Conservation (phyloP, 2,113 vertebrate genomes). For the Ceyx margarethae region DNA sequence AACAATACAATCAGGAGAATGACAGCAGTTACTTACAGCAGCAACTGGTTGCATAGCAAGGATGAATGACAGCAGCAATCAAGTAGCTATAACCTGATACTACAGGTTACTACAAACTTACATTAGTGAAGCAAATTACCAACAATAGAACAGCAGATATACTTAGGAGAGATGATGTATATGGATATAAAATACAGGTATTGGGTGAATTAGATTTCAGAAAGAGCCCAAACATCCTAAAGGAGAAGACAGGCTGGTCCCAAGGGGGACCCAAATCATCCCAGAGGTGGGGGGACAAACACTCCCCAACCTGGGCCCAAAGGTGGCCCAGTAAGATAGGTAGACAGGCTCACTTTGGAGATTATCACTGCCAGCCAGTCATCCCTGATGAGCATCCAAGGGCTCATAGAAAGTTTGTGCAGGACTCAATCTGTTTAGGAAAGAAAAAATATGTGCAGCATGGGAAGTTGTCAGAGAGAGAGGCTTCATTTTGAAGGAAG, state of each 20-base stretch:
- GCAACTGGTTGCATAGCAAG: neutral
- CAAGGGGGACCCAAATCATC: neutral
- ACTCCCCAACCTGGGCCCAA: neutral
- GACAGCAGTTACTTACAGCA: neutral
- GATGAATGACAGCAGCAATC: neutral
- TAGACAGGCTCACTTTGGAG: neutral
- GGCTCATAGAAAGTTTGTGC: rapidly evolving
- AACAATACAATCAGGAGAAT: neutral
- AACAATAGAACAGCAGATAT: neutral
- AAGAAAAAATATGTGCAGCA: neutral
- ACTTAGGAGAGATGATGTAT: neutral
- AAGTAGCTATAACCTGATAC: neutral
- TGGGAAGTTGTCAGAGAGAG: neutral
- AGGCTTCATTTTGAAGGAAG: neutral
- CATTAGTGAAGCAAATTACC: neutral
- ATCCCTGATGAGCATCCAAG: neutral
- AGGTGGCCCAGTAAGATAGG: neutral
- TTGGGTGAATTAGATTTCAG: neutral
- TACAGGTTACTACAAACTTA: neutral
- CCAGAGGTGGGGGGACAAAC: neutral
- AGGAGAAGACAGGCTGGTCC: neutral
- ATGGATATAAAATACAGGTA: neutral
- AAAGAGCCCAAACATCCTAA: neutral
- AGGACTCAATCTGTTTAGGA: neutral
- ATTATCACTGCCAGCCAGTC: neutral